These are phyloP conservation scores for Eospalax fontanierii DNA, from an alignment of 2,797 vertebrate genomes.

Conservation along the genomic window DNA sequence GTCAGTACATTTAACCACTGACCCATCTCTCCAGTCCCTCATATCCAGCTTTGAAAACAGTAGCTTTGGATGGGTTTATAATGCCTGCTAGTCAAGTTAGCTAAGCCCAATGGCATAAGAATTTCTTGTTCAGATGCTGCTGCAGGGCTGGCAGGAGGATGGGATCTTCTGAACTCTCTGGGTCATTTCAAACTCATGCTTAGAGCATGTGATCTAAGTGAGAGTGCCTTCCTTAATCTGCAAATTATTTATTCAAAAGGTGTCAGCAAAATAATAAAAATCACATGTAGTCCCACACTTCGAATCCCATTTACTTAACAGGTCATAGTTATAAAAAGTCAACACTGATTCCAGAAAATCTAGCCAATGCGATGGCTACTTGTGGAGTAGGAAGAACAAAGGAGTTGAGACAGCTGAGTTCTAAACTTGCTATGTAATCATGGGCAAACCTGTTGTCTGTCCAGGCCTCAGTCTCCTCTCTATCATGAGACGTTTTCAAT, in stretches of 20 bases:
- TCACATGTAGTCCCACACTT: constrained; percentile 1
- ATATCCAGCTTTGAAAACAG: background rate
- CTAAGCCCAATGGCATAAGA: background rate
- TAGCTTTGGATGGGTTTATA: background rate
- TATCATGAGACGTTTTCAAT: background rate
- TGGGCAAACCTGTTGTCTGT: background rate
- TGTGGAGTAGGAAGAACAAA: background rate
- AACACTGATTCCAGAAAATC: background rate
- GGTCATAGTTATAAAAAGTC: background rate
- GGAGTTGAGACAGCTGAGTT: background rate
- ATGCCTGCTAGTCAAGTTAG: background rate
- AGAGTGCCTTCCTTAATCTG: constrained; percentile 47
- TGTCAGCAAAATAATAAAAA: constrained; percentile 55
- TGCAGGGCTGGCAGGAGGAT: background rate
- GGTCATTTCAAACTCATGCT: constrained; percentile 31
- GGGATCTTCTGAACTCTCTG: background rate
- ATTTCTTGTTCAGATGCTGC: background rate
- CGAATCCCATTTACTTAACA: constrained; percentile 47
- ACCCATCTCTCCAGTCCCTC: background rate
- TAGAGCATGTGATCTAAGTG: background rate
- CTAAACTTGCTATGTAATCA: background rate
- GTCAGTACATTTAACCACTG: too few relatives aligned
- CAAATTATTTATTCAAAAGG: constrained; percentile 67
- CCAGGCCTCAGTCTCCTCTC: background rate
- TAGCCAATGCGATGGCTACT: background rate